These are phyloP conservation scores for Aethes cnicana DNA, from an alignment of 2,888 invertebrate genomes.

Conservation along the genomic window DNA sequence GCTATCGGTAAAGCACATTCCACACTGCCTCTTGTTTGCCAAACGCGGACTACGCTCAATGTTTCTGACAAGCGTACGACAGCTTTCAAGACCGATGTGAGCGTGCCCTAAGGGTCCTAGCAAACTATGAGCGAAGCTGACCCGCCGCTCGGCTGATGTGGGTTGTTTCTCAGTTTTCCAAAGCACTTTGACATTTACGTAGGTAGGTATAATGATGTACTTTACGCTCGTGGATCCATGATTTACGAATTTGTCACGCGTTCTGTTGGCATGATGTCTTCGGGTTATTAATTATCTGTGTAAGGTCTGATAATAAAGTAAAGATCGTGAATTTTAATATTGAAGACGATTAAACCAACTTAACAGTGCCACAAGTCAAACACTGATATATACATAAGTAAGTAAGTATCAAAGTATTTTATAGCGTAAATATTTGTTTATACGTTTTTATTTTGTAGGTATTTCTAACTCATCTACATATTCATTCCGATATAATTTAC, in stretches of 20 bases:
- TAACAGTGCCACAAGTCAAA: too few species aligned
- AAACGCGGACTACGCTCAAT: constrained; percentile 16
- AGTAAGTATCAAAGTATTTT: too few species aligned
- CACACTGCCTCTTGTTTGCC: constrained; percentile 9
- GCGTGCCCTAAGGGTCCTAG: constrained; percentile 20
- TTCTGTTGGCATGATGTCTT: not conserved
- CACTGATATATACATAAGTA: too few species aligned
- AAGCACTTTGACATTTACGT: constrained; percentile 29
- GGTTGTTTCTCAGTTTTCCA: constrained; percentile 32
- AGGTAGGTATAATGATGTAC: constrained; percentile 15
- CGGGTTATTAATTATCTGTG: not conserved
- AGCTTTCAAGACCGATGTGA: constrained; percentile 8
- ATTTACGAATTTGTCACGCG: constrained; percentile 4
- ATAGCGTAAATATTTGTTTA: too few species aligned
- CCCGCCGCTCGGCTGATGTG: constrained; percentile 31
- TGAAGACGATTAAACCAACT: too few species aligned
- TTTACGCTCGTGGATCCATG: constrained; percentile 2
- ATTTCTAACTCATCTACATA: too few species aligned
- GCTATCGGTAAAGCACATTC: constrained; percentile 23
- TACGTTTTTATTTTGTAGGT: too few species aligned
- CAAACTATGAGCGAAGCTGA: constrained; percentile 32
- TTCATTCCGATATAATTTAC: too few species aligned
- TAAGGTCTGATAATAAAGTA: not conserved
- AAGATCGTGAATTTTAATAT: too few species aligned
- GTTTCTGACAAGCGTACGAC: constrained; percentile 19